A percentile compares a stretch with the other conserved stretches of the same genome.
phyloP scores from a whole-genome alignment of 2,113 vertebrate genomes.

The Donacobius atricapilla region DNA sequence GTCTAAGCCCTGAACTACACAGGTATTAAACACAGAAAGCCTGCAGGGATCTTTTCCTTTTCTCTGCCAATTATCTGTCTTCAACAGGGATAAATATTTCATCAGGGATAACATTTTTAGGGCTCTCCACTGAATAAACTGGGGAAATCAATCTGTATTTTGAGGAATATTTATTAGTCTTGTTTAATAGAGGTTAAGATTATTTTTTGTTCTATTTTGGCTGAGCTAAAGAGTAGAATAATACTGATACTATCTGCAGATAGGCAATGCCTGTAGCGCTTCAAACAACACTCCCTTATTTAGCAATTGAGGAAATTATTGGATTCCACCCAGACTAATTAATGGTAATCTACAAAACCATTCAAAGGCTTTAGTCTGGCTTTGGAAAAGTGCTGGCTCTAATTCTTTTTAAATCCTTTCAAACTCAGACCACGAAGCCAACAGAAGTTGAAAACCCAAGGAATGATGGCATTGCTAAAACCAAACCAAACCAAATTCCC shows the following conservation, averaged over 20 bases:
- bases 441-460: background rate
- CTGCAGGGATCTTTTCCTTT: background rate
- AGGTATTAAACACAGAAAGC: background rate
- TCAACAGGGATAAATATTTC: background rate
- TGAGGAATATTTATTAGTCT: background rate
- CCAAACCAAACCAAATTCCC: background rate
- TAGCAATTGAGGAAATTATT: background rate
- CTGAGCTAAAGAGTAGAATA: background rate
- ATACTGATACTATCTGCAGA: background rate
- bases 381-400: background rate
- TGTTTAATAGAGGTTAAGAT: background rate
- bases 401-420: background rate
- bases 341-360: background rate
- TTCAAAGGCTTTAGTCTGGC: background rate
- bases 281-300: background rate
- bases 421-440: background rate
- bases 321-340: slow-evolving; percentile 1
- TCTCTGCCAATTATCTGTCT: background rate
- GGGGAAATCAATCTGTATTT: background rate
- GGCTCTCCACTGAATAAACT: background rate
- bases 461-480: background rate
- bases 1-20: background rate
- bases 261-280: background rate
- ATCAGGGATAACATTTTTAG: background rate
- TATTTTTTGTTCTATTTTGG: slow-evolving; percentile 21